Percentiles rank a stretch among this genome's conserved stretches.
phyloP scores from a whole-genome alignment of 2,113 vertebrate species.

The Sinocyclocheilus anshuiensis region DNA sequence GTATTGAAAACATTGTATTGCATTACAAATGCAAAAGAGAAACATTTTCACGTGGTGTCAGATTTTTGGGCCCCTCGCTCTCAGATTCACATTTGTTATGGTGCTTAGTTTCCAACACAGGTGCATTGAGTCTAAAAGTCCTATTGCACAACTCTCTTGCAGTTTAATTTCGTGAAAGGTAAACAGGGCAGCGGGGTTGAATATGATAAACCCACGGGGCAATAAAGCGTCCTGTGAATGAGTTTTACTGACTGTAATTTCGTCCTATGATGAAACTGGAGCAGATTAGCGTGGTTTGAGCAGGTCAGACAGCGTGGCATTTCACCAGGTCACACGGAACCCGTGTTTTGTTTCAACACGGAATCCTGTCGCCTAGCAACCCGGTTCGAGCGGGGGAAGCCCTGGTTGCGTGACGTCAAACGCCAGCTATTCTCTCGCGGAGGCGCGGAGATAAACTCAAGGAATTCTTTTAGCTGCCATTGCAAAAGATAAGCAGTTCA shows the following conservation, averaged over 20 bases:
- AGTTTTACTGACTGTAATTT: conserved; percentile 63
- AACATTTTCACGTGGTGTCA: neutral
- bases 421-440: conserved; percentile 45
- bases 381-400: conserved; percentile 61
- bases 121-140: neutral
- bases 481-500: conserved; percentile 55
- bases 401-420: conserved; percentile 70
- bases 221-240: conserved; percentile 56
- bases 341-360: conserved; percentile 66
- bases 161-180: neutral
- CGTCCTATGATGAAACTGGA: conserved; percentile 62
- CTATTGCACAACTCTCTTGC: neutral
- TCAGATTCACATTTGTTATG: conserved; percentile 23
- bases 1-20: conserved; percentile 21
- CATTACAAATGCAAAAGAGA: conserved; percentile 59
- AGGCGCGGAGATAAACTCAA: conserved; percentile 19
- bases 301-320: conserved; percentile 59
- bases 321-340: conserved; percentile 64
- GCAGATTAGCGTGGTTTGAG: conserved; percentile 17
- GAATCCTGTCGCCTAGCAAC: conserved; percentile 70
- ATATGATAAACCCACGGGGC: neutral
- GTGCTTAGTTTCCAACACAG: neutral
- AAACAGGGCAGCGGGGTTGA: neutral
- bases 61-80: conserved; percentile 15
- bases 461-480: conserved; percentile 51